phyloP scores from a whole-genome alignment of 2,113 vertebrate genomes.

The Stegostoma tigrinum region DNA sequence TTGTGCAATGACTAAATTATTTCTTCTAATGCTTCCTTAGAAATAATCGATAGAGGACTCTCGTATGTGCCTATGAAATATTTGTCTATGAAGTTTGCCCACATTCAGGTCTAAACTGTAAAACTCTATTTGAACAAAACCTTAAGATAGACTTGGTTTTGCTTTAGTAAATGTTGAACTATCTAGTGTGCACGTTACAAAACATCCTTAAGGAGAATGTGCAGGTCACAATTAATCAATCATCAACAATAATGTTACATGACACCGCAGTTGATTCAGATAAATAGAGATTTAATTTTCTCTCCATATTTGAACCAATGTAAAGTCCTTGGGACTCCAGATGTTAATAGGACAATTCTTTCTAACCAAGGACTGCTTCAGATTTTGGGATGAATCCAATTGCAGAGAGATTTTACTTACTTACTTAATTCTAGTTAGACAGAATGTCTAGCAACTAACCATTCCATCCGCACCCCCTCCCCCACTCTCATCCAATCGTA shows the following conservation, averaged over 20 bases:
- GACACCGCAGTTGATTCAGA: neutral
- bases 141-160: neutral
- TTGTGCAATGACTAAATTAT: neutral
- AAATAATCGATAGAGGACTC: neutral
- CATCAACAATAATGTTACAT: neutral
- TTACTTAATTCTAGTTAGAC: neutral
- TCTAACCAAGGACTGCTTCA: neutral
- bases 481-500: neutral
- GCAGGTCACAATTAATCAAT: neutral
- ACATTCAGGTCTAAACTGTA: neutral
- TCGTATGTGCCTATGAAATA: neutral
- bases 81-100: neutral
- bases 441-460: neutral
- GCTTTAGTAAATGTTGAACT: neutral
- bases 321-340: neutral
- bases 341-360: neutral
- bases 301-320: neutral
- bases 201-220: neutral
- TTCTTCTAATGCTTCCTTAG: neutral
- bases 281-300: neutral
- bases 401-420: neutral
- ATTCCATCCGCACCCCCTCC: neutral
- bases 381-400: neutral
- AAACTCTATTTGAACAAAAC: neutral
- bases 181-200: neutral